These are phyloP conservation scores for Hypercompe scribonia DNA, from an alignment of 2,888 invertebrate genomes.

Conservation along the genomic window DNA sequence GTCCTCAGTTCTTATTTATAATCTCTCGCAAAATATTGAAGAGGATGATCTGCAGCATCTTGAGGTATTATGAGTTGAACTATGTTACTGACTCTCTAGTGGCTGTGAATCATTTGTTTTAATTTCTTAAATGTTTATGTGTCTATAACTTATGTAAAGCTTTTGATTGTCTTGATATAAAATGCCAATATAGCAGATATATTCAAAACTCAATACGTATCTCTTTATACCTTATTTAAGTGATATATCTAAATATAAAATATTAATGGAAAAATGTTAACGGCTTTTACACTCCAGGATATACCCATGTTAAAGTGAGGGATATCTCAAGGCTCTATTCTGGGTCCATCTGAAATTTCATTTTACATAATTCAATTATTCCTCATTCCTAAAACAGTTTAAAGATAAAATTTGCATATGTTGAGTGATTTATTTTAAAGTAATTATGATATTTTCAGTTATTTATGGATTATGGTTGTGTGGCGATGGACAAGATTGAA, in stretches of 20 bases:
- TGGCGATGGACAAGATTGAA: conserved; percentile 95
- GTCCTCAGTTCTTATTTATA: conserved; percentile 98
- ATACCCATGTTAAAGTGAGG: background rate
- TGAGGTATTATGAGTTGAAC: conserved; percentile 81
- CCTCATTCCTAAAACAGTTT: background rate
- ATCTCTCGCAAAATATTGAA: conserved; percentile 98
- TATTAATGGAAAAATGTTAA: background rate
- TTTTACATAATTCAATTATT: background rate
- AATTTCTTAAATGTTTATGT: background rate
- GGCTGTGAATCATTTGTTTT: background rate
- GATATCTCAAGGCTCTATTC: background rate
- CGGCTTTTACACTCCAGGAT: background rate
- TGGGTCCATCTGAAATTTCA: background rate
- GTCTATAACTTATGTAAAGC: background rate
- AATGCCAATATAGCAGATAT: background rate
- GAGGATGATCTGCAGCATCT: conserved; percentile 99
- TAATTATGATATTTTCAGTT: conserved; percentile 82
- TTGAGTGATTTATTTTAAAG: background rate
- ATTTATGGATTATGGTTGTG: conserved; percentile 98
- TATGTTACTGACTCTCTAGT: background rate
- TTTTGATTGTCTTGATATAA: background rate
- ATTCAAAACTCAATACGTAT: background rate
- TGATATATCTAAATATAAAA: background rate
- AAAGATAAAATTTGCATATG: background rate
- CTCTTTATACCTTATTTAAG: background rate